Evolutionary conservation across 1,140 invertebrate genomes (phyloP).

Genomic region (Solenopsis fugax): DNA sequence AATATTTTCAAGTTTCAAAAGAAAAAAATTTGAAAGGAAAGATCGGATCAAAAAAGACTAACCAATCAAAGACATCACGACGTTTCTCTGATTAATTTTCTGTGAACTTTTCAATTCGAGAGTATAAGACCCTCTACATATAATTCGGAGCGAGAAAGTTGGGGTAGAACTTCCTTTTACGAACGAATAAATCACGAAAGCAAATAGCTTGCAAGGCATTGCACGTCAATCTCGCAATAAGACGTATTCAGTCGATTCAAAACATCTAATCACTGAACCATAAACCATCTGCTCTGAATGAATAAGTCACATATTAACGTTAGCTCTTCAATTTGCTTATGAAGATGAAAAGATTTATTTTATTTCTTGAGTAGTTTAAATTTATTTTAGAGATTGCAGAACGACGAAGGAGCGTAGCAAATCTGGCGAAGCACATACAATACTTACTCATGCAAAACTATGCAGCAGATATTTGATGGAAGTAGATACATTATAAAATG

Average conservation of each 20-base stretch:
- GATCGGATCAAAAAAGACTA: not conserved
- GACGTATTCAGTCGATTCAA: slow-evolving; percentile 20
- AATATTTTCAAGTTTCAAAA: not conserved
- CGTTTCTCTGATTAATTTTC: slow-evolving; percentile 23
- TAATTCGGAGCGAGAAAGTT: slow-evolving; percentile 12
- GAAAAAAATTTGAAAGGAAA: not conserved
- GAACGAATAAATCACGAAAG: slow-evolving; percentile 28
- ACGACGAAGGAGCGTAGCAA: slow-evolving; percentile 51
- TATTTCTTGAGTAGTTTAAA: not conserved
- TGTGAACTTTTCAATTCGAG: not conserved
- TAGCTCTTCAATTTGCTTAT: not conserved
- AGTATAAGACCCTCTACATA: not conserved
- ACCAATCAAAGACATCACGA: not conserved
- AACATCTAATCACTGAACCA: slow-evolving; percentile 11
- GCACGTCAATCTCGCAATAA: not conserved
- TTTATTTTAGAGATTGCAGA: slow-evolving; percentile 64
- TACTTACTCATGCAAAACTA: slow-evolving; percentile 33
- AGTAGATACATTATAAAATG: slow-evolving; percentile 17
- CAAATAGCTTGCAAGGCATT: slow-evolving; percentile 15
- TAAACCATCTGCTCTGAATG: not conserved
- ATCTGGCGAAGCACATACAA: slow-evolving; percentile 33
- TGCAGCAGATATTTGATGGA: not conserved
- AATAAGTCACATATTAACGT: slow-evolving; percentile 10
- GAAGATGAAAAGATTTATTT: not conserved
- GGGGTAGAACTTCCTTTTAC: not conserved